These are phyloP conservation scores for Theretra japonica DNA, from an alignment of 2,888 invertebrate species.

Conservation along the genomic window DNA sequence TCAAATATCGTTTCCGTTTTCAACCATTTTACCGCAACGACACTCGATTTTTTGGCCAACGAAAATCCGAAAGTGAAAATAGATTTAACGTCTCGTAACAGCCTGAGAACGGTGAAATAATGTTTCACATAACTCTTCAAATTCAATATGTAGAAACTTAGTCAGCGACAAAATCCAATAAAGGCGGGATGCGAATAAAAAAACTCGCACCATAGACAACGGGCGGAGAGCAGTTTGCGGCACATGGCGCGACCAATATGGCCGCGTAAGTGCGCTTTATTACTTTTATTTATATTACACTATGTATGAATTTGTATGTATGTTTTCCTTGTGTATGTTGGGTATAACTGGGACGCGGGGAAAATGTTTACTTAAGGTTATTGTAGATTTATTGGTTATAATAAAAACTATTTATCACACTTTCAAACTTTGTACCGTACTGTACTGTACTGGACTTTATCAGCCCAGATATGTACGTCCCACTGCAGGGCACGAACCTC, in stretches of 20 bases:
- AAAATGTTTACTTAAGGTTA: too few species aligned
- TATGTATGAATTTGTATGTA: slow-evolving; percentile 8
- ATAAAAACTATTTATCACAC: not conserved
- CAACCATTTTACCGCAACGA: not conserved
- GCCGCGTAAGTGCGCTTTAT: slow-evolving; percentile 42
- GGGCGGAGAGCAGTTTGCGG: slow-evolving; percentile 44
- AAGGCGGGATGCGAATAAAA: slow-evolving; percentile 45
- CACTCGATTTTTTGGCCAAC: not conserved
- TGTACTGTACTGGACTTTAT: too few species aligned
- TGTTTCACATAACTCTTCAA: slow-evolving; percentile 27
- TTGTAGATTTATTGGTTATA: not conserved
- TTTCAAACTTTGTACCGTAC: not conserved
- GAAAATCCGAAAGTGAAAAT: not conserved
- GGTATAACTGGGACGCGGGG: too few species aligned
- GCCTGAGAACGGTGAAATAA: slow-evolving; percentile 12
- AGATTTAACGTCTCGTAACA: not conserved
- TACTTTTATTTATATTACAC: slow-evolving; percentile 35
- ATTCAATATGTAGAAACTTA: slow-evolving; percentile 27
- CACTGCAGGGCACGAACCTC: too few species aligned
- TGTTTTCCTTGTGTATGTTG: not conserved
- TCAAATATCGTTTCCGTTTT: too few species aligned
- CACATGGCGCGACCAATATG: slow-evolving; percentile 45
- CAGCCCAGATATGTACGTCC: too few species aligned
- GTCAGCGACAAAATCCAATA: slow-evolving; percentile 48
- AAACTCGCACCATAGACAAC: slow-evolving; percentile 58